Evolutionary conservation across 2,113 vertebrate genomes (phyloP).

Genomic region (Microcebus lehilahytsara): DNA sequence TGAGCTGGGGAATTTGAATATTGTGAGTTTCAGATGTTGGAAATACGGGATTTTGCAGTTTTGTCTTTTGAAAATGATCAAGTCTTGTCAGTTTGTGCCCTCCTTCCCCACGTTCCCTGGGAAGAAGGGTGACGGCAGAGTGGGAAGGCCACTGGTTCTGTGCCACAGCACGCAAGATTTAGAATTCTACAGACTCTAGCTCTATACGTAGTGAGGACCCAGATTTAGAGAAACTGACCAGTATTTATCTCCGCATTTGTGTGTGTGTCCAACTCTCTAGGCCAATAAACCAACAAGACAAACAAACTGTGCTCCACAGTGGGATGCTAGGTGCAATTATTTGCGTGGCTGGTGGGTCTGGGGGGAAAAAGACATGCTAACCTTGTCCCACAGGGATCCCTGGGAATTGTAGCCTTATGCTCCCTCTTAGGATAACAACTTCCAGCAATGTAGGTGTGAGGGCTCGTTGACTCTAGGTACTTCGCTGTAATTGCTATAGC

Average conservation of each 20-base stretch:
- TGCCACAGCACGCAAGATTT: constrained; percentile 68
- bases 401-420: background rate
- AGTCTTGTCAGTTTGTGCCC: constrained; percentile 53
- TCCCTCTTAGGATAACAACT: background rate
- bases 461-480: background rate
- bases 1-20: constrained; percentile 62
- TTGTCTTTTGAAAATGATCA: constrained; percentile 57
- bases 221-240: constrained; percentile 78
- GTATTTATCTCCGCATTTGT: constrained; percentile 83
- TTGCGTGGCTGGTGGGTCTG: constrained; percentile 43
- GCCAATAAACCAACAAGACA: constrained; percentile 80
- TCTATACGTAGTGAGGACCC: constrained; percentile 69
- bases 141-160: constrained; percentile 69
- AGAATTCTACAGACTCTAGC: constrained; percentile 72
- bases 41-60: constrained; percentile 56
- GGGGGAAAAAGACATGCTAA: constrained; percentile 1
- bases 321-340: constrained; percentile 58
- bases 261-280: constrained; percentile 81
- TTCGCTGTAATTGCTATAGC: background rate
- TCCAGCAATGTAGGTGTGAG: background rate
- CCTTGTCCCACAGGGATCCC: background rate
- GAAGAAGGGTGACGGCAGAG: constrained; percentile 57
- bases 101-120: constrained; percentile 59
- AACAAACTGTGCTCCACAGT: constrained; percentile 55
- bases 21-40: constrained; percentile 60